Evolutionary conservation across 2,113 vertebrate genomes (phyloP), one percentile per base, ranked within the genome.

Genomic region (Falco punctatus): DNA sequence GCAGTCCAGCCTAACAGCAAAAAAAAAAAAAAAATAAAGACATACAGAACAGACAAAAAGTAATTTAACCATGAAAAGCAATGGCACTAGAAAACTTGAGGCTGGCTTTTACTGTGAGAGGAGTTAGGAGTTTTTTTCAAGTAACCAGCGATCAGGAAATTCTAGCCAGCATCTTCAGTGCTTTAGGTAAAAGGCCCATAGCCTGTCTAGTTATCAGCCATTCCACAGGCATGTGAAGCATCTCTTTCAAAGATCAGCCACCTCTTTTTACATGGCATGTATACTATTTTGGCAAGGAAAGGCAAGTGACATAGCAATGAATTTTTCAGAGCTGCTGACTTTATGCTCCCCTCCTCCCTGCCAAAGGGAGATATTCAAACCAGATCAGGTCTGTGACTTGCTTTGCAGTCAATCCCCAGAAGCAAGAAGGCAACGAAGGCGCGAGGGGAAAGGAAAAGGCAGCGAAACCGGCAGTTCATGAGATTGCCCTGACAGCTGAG

Each of bases 401-500:
- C 69, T 88, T 88, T 52, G 57, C 35, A 80, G 81, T 30, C 92
- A 93, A 90, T 49, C 33, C 88, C 80, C 80, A 92, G 86, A 70
- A 92, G 86, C 21, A 73, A 83, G 74, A 70, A 86, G 58, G 71
- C 7, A 22, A 91, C 44, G 80, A 81, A 86, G 83, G 86, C 69
- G 71, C 3, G 4, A 92, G 49, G 30, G 38, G 59, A 96, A 75
- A 79, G 66, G 70, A 42, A 81, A 83, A 88, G 54, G 51, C 58
- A 61, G 59, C 15, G 64, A 83, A 92, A 81, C 17, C 40, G 44
- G n/a, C 59, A 51, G 70, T 90, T 88, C 55, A 35, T 54, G 64
- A 86, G 42, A 83, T 84, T 78, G 64, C n/a, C 55, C 72, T 94
- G 92, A 88, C 88, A 92, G 71, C 51, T 67, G 77, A 90, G 91